Evolutionary conservation across 2,888 invertebrate genomes (phyloP), one percentile per base, ranked within the genome.

Genomic region (Plutella xylostella): DNA sequence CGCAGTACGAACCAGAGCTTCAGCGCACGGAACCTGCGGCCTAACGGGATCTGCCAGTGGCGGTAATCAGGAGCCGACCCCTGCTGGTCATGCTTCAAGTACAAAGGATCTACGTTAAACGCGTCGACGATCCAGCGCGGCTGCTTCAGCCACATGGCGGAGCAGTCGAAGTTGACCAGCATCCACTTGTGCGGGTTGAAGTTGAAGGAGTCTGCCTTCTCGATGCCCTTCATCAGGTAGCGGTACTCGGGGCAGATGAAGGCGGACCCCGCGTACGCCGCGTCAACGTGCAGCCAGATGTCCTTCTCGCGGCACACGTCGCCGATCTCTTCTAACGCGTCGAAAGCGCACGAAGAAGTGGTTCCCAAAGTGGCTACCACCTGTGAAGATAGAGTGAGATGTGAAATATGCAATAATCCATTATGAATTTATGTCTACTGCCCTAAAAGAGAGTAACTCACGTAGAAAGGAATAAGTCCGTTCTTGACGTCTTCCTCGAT

Each of bases 151-250:
- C 98, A 99, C 93, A 99, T 92, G 0, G 98, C 92, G 11, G 98
- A 98, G 68, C 98, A 99, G 74, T 99, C 99, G 60, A 98, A 99
- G 73, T 97, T 98, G n/a, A 98, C 96, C 55, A 98, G 75, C 89
- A 99, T 85, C 98, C 98, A 99, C 77, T 99, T 99, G 75, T 98
- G 98, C 0, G 99, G 98, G 70, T 99, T 99, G 66, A 98, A 97
- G 74, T 98, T 98, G 72, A 98, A 97, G 0, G 98, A 98, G 63
- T 97, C 94, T 0, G 96, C 97, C 48, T 89, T 88, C 73, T 99
- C 93, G 5, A 94, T 72, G 19, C 96, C 96, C 55, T 91, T 90
- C 91, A 97, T 93, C 19, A 96, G 80, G 63, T 94, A 89, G 34
- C 97, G 91, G 73, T 92, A 97, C 78, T 99, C 99, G 1, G 97